These are phyloP conservation scores for Pomacea maculata DNA, from an alignment of 1,140 invertebrate genomes.

Conservation along the genomic window DNA sequence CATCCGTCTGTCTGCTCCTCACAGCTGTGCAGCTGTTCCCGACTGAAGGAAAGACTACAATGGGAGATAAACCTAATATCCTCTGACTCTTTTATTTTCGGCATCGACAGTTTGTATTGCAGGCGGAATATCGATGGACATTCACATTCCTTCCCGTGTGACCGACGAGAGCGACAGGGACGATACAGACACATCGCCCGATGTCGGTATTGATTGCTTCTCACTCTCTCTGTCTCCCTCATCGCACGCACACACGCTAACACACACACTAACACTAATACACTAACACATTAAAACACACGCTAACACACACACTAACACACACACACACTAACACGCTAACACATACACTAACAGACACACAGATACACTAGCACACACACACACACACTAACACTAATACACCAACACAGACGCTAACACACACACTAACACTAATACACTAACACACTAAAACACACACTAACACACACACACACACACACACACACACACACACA, in stretches of 20 bases:
- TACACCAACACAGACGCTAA: neutral
- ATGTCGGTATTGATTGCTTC: neutral
- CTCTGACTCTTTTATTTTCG: too few species aligned
- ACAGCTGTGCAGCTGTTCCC: too few species aligned
- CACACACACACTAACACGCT: neutral
- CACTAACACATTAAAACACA: neutral
- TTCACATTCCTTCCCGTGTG: too few species aligned
- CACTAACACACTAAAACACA: constrained; percentile 1
- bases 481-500: constrained; percentile 10
- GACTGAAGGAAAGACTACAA: too few species aligned
- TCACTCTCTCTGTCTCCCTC: neutral
- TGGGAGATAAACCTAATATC: too few species aligned
- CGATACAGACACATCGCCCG: neutral
- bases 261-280: neutral
- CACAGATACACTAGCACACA: neutral
- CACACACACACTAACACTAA: neutral
- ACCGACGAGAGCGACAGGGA: neutral
- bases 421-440: neutral
- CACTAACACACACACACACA: constrained; percentile 6
- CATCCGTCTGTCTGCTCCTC: too few species aligned
- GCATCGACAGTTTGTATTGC: too few species aligned
- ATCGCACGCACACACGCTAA: neutral
- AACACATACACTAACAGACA: neutral
- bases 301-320: neutral
- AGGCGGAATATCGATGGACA: too few species aligned